These are phyloP conservation scores for Triplophysa siluroides DNA, from an alignment of 2,113 vertebrate species.

Conservation along the genomic window DNA sequence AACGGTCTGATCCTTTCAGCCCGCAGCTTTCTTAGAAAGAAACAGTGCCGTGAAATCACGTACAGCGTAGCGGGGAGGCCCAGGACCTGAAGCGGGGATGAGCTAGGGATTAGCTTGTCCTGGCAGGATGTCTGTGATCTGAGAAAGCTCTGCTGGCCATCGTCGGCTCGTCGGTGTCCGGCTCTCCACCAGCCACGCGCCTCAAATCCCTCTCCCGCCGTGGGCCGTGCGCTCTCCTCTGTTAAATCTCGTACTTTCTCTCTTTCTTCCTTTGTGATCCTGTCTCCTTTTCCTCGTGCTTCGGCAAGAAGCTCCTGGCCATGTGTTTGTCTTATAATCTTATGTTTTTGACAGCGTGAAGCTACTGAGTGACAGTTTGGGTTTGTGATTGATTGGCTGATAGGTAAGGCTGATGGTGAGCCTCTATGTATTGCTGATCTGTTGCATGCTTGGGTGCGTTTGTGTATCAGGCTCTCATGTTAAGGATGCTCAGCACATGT, in stretches of 20 bases:
- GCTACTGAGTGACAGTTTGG: not conserved
- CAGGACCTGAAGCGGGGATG: constrained; percentile 52
- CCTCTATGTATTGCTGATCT: constrained; percentile 50
- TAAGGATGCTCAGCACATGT: constrained; percentile 20
- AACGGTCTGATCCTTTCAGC: constrained; percentile 51
- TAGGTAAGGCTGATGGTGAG: not conserved
- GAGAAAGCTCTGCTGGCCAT: constrained; percentile 66
- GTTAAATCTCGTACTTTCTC: constrained; percentile 19
- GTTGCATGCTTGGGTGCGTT: constrained; percentile 46
- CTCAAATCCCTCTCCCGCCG: constrained; percentile 65
- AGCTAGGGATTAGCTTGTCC: constrained; percentile 54
- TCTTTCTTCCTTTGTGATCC: constrained; percentile 40
- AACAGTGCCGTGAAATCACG: constrained; percentile 72
- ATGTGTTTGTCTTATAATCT: constrained; percentile 8
- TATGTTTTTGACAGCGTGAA: not conserved
- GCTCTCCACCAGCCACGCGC: constrained; percentile 48
- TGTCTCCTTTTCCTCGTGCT: not conserved
- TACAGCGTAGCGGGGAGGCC: constrained; percentile 70
- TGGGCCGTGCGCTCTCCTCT: constrained; percentile 52
- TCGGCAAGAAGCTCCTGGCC: not conserved
- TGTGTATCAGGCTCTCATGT: constrained; percentile 47
- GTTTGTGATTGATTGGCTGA: not conserved
- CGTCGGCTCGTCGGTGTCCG: constrained; percentile 68
- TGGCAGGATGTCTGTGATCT: constrained; percentile 71
- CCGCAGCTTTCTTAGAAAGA: constrained; percentile 63